A percentile compares a stretch with the other conserved stretches of the same genome.
Conservation (phyloP, 1,140 invertebrate species). For the Neuroterus valhalla region DNA sequence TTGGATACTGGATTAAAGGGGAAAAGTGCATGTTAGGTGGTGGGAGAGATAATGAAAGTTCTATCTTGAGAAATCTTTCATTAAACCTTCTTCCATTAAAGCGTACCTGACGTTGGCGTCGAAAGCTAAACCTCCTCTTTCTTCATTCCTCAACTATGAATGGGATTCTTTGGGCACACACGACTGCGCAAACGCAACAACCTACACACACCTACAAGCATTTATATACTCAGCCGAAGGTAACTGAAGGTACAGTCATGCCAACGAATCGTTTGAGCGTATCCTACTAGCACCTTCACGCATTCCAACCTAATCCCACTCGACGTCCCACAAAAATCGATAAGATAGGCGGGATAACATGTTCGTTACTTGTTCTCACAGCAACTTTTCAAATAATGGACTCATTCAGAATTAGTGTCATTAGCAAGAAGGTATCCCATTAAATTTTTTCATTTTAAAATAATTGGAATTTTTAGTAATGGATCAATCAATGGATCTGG, state of each 20-base stretch:
- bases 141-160: conserved; percentile 63
- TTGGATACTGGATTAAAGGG: not conserved
- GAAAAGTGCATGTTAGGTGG: not conserved
- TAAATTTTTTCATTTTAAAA: conserved; percentile 27
- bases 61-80: conserved; percentile 64
- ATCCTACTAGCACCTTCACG: conserved; percentile 52
- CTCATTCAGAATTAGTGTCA: conserved; percentile 35
- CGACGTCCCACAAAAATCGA: conserved; percentile 51
- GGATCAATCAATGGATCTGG: conserved; percentile 32
- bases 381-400: conserved; percentile 9
- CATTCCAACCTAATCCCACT: conserved; percentile 66
- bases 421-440: conserved; percentile 33
- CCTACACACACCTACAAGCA: conserved; percentile 46
- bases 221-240: conserved; percentile 22
- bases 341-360: conserved; percentile 33
- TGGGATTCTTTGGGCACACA: conserved; percentile 68
- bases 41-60: not conserved
- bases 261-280: conserved; percentile 38
- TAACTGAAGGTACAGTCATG: not conserved
- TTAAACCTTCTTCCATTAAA: conserved; percentile 59
- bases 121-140: conserved; percentile 50
- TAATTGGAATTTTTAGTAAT: not conserved
- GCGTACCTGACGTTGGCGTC: conserved; percentile 57
- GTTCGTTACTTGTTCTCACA: not conserved
- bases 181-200: conserved; percentile 51